Evolutionary conservation across 2,113 vertebrate genomes (phyloP).

Genomic region (Dipodomys stephensi): DNA sequence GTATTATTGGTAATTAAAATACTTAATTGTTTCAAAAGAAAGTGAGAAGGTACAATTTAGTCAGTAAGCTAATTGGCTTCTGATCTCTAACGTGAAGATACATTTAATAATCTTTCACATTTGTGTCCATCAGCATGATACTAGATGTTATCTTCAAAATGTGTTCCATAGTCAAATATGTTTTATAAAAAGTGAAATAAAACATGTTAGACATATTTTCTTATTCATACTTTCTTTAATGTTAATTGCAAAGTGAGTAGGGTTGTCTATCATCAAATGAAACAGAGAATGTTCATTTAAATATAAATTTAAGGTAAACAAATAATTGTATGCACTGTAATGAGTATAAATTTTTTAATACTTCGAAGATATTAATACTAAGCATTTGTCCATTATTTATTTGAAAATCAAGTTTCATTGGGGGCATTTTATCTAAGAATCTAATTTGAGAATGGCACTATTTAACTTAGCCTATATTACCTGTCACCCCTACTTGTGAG

Average conservation of each 20-base stretch:
- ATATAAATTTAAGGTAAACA: constrained; percentile 30
- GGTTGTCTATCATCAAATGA: background rate
- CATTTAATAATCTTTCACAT: background rate
- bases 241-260: background rate
- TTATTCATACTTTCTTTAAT: background rate
- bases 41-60: background rate
- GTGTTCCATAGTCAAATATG: background rate
- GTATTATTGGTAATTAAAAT: too few species aligned
- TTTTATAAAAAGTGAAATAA: background rate
- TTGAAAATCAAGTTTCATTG: background rate
- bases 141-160: background rate
- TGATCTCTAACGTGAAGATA: background rate
- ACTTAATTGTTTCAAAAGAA: background rate
- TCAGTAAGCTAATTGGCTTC: background rate
- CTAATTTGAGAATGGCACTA: background rate
- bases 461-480: background rate
- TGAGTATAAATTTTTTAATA: background rate
- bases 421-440: background rate
- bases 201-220: background rate
- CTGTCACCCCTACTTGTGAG: background rate
- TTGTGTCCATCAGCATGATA: background rate
- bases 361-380: background rate
- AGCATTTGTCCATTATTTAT: background rate
- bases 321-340: background rate
- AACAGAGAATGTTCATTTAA: background rate